Percentiles rank a stretch among this genome's conserved stretches.
phyloP scores from a whole-genome alignment of 2,113 vertebrate species.

The Morphnarchus princeps region DNA sequence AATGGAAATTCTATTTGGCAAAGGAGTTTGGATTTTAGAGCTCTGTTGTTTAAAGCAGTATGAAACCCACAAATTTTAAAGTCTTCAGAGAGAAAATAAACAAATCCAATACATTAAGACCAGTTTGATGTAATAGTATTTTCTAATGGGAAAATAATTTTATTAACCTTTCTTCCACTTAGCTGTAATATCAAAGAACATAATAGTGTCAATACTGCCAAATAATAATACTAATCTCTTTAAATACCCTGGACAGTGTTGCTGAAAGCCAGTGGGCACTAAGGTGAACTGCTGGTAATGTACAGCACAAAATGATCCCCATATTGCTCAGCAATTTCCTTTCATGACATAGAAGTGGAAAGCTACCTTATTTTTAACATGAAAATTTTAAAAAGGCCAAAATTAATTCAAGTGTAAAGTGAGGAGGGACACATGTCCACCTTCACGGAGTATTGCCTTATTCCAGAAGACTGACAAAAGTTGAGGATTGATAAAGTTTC shows the following conservation, averaged over 20 bases:
- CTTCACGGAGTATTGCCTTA: background rate
- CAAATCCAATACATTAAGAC: background rate
- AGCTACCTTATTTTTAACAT: background rate
- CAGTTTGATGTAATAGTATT: background rate
- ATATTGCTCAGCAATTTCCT: background rate
- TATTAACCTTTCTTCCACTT: background rate
- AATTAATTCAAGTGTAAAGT: background rate
- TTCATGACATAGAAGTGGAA: background rate
- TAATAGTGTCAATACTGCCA: background rate
- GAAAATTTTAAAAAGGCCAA: background rate
- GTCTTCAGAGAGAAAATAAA: constrained; percentile 6
- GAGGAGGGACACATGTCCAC: background rate
- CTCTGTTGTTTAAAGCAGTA: background rate
- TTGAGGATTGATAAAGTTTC: background rate
- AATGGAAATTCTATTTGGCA: background rate
- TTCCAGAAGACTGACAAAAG: background rate
- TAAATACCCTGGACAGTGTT: background rate
- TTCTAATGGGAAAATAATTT: constrained; percentile 18
- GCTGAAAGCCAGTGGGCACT: background rate
- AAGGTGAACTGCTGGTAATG: background rate
- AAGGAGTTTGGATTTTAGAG: background rate
- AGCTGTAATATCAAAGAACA: background rate
- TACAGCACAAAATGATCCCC: background rate
- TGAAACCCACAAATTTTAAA: background rate
- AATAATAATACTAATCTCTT: background rate